Base-by-base conservation (phyloP, 2,888 invertebrate genomes). In the Gari tellinella region DNA sequence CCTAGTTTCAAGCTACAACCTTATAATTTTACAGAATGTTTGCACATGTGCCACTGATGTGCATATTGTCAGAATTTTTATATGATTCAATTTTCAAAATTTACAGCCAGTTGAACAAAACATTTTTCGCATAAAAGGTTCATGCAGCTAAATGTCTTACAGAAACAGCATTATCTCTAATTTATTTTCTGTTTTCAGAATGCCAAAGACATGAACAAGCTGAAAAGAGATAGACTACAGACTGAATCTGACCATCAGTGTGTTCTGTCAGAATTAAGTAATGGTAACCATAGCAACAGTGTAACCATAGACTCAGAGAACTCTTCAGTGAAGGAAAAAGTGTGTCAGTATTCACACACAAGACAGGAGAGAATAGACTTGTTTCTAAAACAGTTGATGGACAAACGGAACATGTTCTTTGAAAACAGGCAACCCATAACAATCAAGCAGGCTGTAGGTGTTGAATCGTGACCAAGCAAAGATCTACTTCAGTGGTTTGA, bases 181-280 rank as follows among this genome's bases (percentile, higher is more conserved):
- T n/a, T n/a, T n/a, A n/a, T n/a, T n/a, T n/a, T n/a, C n/a, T 8
- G n/a, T 37, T 73, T 73, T 2, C 76, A 89, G 89, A 83, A 75
- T 62, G 88, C 87, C 21, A 80, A 80, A 53, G 83, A 86, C 19
- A 81, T 74, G 37, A 82, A 83, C 41, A 49, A 69, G 45, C 53
- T 67, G 14, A 76, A 85, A 61, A 53, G 76, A 40, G 82, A 86
- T 40, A 63, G 81, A 49, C 57, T 77, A 19, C 85, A 82, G 56
- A 57, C 78, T 49, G 85, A 86, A 46, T 85, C 84, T 10, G 89
- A 89, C 67, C 78, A 82, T 65, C 53, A 80, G 12, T 80, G 81
- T 80, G 84, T 84, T n/a, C 19, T 83, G 52, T 56, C 81, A 21
- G 82, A 83, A 25, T 10, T 31, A 31, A 31, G 10, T 7, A 37